phyloP scores from a whole-genome alignment of 2,888 invertebrate genomes.

The Latrodectus hesperus region DNA sequence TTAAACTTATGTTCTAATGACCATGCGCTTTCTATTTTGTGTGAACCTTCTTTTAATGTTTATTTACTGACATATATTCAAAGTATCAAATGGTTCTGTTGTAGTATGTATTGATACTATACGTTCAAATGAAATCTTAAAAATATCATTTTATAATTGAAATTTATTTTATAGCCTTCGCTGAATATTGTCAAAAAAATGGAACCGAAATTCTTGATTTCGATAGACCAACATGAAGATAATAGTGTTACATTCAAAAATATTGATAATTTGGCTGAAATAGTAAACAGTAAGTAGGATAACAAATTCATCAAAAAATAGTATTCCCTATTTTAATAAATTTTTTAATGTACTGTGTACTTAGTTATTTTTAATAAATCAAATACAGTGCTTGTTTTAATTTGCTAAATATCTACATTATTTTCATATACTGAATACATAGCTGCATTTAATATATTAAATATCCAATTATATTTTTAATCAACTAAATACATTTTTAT shows the following conservation, averaged over 20 bases:
- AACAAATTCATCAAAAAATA: neutral
- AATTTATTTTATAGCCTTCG: neutral
- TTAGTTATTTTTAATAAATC: neutral
- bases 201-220: slow-evolving; percentile 52
- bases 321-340: neutral
- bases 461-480: too few relatives aligned
- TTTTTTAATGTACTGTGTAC: neutral
- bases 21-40: too few relatives aligned
- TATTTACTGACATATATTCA: neutral
- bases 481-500: too few relatives aligned
- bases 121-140: neutral
- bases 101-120: neutral
- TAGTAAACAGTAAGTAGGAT: slow-evolving; percentile 44
- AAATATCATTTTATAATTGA: neutral
- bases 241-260: neutral
- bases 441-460: neutral
- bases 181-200: slow-evolving; percentile 46
- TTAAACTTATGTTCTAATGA: too few relatives aligned
- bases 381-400: neutral
- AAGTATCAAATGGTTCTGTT: neutral
- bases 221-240: slow-evolving; percentile 47
- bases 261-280: slow-evolving; percentile 34
- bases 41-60: neutral
- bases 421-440: neutral
- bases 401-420: neutral